Percentiles rank a stretch among this genome's conserved stretches.
These are phyloP conservation scores for Enteromius argenteus DNA, from an alignment of 2,797 vertebrate species.

Conservation along the genomic window DNA sequence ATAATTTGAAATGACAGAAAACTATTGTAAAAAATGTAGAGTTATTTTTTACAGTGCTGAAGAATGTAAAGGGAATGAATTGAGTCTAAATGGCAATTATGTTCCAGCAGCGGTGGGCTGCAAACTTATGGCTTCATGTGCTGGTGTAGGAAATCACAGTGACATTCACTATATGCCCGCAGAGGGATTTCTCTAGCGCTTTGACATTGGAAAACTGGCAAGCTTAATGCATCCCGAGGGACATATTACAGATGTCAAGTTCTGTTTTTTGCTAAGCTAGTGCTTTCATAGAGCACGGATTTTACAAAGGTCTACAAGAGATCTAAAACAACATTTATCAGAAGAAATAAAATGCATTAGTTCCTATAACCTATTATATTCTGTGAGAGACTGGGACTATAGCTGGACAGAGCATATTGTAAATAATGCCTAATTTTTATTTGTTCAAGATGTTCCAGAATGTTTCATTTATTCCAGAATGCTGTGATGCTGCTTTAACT, in stretches of 20 bases:
- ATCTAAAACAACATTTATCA: constrained; percentile 14
- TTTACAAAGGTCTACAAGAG: not conserved
- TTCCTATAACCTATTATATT: not conserved
- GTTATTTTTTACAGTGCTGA: constrained; percentile 13
- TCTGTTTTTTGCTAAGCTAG: not conserved
- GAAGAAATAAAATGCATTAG: constrained; percentile 9
- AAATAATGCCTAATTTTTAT: not conserved
- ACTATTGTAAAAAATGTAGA: too few relatives aligned
- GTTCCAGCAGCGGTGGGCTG: constrained; percentile 21
- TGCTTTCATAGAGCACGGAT: not conserved
- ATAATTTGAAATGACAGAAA: too few relatives aligned
- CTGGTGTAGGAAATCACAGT: constrained; percentile 24
- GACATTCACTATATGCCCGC: constrained; percentile 20
- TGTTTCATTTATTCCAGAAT: too few relatives aligned
- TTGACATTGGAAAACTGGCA: constrained; percentile 35
- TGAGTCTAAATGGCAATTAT: constrained; percentile 41
- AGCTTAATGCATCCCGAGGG: constrained; percentile 13
- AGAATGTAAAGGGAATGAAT: constrained; percentile 45
- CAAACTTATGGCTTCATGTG: constrained; percentile 34
- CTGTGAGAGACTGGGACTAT: not conserved
- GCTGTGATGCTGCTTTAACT: too few relatives aligned
- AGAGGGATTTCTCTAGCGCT: constrained; percentile 23
- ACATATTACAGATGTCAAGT: constrained; percentile 27
- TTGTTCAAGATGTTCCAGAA: too few relatives aligned
- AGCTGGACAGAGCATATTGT: not conserved